Percentiles rank a stretch among this genome's conserved stretches.
Evolutionary conservation across 2,113 vertebrate species (phyloP).

Genomic region (Varanus salvator): DNA sequence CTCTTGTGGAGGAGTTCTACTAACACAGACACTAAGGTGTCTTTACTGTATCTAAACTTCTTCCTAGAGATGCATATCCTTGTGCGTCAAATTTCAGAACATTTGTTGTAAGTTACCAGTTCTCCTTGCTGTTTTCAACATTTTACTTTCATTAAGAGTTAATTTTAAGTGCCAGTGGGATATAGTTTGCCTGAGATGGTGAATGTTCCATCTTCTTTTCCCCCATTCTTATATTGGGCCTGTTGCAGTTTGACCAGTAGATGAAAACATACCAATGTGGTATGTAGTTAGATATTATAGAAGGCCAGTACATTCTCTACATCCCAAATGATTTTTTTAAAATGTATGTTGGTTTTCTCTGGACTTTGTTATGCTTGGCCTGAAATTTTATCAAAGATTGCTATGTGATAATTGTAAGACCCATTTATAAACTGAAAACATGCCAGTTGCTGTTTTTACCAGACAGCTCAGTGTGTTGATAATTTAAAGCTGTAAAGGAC

Average conservation of each 20-base stretch:
- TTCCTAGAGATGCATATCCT: neutral
- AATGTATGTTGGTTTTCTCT: neutral
- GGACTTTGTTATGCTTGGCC: neutral
- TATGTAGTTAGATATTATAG: neutral
- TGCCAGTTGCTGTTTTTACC: neutral
- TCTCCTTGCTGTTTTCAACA: conserved; percentile 9
- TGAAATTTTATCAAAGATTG: neutral
- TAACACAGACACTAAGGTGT: conserved; percentile 4
- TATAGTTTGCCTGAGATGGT: conserved; percentile 29
- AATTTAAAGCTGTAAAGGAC: conserved; percentile 36
- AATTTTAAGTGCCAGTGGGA: conserved; percentile 35
- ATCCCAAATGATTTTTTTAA: neutral
- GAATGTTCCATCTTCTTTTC: conserved; percentile 35
- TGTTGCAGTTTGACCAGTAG: conserved; percentile 26
- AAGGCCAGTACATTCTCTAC: neutral
- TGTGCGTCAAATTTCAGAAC: conserved; percentile 29
- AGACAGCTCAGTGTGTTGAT: conserved; percentile 43
- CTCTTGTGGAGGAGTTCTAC: neutral
- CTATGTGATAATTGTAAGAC: conserved; percentile 20
- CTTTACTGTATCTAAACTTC: neutral
- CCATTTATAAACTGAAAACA: conserved; percentile 13
- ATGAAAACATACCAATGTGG: conserved; percentile 35
- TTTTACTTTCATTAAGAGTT: neutral
- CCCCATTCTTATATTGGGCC: neutral
- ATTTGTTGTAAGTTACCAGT: neutral